A percentile compares a stretch with the other conserved stretches of the same genome.
Evolutionary conservation across 23 tunicate species (phyloP).

Genomic region (Botrylloides violaceus): DNA sequence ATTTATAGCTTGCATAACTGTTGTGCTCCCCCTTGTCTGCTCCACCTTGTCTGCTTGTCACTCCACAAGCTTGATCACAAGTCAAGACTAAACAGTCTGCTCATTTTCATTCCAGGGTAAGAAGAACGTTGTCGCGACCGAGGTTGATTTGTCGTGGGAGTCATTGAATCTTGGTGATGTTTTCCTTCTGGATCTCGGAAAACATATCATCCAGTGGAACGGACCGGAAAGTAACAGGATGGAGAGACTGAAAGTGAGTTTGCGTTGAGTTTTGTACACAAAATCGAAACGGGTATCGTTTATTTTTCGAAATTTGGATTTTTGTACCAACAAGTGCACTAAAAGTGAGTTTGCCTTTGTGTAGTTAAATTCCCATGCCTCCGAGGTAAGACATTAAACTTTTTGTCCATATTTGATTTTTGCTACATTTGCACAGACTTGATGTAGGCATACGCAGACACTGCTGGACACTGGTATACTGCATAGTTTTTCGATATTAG

Average conservation of each 20-base stretch:
- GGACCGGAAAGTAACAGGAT: conserved; percentile 89
- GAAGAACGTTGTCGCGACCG: conserved; percentile 79
- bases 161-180: conserved; percentile 95
- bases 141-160: conserved; percentile 75
- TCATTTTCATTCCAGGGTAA: conserved; percentile 31
- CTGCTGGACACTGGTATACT: too few relatives aligned
- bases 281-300: background rate
- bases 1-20: too few relatives aligned
- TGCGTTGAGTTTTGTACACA: background rate
- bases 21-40: too few relatives aligned
- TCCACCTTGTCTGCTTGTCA: too few relatives aligned
- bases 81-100: too few relatives aligned
- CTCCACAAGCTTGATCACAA: too few relatives aligned
- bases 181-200: conserved; percentile 89
- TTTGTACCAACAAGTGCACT: background rate
- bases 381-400: too few relatives aligned
- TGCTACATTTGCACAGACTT: too few relatives aligned
- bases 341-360: background rate
- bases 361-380: too few relatives aligned
- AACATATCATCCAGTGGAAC: conserved; percentile 90
- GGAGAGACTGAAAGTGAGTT: conserved; percentile 73
- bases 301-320: background rate
- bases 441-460: too few relatives aligned
- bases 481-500: too few relatives aligned
- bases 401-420: too few relatives aligned